These are phyloP conservation scores for Pedionomus torquatus DNA, from an alignment of 2,113 vertebrate genomes.

Conservation along the genomic window DNA sequence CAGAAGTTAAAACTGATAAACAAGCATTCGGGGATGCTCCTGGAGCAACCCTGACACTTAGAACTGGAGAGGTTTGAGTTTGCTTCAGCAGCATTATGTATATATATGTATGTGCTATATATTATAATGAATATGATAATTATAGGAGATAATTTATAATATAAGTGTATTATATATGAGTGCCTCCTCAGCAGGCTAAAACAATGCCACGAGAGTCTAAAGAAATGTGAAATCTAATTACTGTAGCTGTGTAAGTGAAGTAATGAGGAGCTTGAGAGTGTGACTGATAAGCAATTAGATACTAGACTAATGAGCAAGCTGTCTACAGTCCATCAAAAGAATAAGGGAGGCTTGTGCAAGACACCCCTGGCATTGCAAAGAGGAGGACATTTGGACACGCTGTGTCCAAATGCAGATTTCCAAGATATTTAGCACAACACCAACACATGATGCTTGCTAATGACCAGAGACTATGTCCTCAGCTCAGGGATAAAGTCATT, in stretches of 20 bases:
- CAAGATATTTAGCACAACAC: not conserved
- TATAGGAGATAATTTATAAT: conserved; percentile 34
- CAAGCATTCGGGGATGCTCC: not conserved
- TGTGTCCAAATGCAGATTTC: not conserved
- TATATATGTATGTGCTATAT: not conserved
- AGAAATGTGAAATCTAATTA: conserved; percentile 68
- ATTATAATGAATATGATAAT: conserved; percentile 51
- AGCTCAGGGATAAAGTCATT: not conserved
- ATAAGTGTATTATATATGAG: conserved; percentile 35
- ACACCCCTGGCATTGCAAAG: conserved; percentile 7
- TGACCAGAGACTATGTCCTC: not conserved
- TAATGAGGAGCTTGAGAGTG: conserved; percentile 61
- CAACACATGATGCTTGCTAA: not conserved
- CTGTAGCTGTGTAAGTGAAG: conserved; percentile 55
- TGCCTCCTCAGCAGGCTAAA: conserved; percentile 35
- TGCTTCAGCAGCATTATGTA: not conserved
- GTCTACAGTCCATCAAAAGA: conserved; percentile 55
- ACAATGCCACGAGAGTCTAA: conserved; percentile 50
- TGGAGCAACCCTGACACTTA: not conserved
- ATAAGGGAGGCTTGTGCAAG: conserved; percentile 31
- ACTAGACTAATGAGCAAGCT: conserved; percentile 65
- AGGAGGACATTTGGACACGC: not conserved
- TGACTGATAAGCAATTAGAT: conserved; percentile 70
- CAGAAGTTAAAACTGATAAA: not conserved
- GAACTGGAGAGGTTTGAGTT: not conserved